Base-by-base conservation (phyloP, 2,888 invertebrate species). In the Malacosoma neustria region DNA sequence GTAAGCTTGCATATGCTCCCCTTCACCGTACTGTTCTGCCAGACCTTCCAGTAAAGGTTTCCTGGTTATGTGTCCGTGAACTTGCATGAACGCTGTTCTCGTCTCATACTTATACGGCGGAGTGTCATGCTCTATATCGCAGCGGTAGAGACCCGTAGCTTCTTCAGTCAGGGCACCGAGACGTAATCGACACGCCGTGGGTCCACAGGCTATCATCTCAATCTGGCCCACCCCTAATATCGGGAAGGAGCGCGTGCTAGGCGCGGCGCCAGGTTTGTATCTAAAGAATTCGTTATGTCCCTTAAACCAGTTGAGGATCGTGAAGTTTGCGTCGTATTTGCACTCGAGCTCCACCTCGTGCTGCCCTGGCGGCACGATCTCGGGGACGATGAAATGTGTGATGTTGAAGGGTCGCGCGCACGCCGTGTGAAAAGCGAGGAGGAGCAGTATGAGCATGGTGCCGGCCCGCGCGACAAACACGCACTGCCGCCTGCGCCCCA, bases 261-360 rank as follows among this genome's bases (percentile, higher is more conserved):
- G 85, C 1, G 72, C 65, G 1, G 60, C 49, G 1, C 72, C 73
- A 2, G 85, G 85, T 33, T 62, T 69, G 47, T 81, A 84, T 30
- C 82, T 61, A 60, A 84, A 82, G 62, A 85, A 84, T 40, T 84
- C 85, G 30, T 60, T 65, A 11, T 61, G 53, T 4, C 80, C 82
- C 51, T 79, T 82, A 45, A 82, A 84, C 72, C 79, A 81, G 62
- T 66, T 80, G 42, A 85, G 71, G 4, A 81, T 39, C 0, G 85
- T 82, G 51, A 84, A 82, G 50, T 84, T 77, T n/a, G 72, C 84
- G 43, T 76, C 72, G 57, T 82, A 84, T 40, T 65, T 54, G 51
- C 85, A 85, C 44, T 80, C 77, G 40, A 84, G 60, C 39, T 73
- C 74, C n/a, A 77, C 71, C 31, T 71, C 66, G 3, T 61, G 53